These are phyloP conservation scores for human DNA, from an alignment of 2,113 vertebrate species.

Conservation along the genomic window DNA sequence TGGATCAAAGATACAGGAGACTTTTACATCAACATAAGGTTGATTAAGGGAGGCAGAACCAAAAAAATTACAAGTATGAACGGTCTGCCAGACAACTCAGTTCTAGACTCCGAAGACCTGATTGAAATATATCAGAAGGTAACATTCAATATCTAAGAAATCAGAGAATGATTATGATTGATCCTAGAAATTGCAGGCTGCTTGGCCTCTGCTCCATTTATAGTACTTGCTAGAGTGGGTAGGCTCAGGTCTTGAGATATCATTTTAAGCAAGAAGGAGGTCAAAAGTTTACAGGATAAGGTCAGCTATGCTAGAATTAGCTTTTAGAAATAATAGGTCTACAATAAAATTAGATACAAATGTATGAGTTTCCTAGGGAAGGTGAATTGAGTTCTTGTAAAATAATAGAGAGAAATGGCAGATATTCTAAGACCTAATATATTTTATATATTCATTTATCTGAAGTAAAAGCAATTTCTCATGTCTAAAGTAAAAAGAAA, in stretches of 20 bases:
- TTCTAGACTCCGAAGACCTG: not conserved
- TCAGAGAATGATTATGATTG: not conserved
- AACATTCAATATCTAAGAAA: not conserved
- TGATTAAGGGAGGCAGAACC: not conserved
- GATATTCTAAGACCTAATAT: not conserved
- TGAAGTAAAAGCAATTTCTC: slow-evolving; percentile 26
- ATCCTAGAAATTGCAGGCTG: not conserved
- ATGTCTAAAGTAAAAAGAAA: slow-evolving; percentile 17
- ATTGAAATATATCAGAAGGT: not conserved
- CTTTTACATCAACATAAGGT: not conserved
- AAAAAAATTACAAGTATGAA: not conserved
- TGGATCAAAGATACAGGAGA: not conserved
- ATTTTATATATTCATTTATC: slow-evolving; percentile 9
- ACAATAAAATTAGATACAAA: slow-evolving; percentile 11
- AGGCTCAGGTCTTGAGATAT: not conserved
- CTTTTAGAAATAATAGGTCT: not conserved
- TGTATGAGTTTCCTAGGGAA: slow-evolving; percentile 24
- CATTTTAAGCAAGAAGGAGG: slow-evolving; percentile 26
- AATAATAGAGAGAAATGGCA: slow-evolving; percentile 36
- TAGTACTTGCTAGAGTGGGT: not conserved
- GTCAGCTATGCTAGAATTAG: slow-evolving; percentile 41
- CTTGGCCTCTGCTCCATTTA: not conserved
- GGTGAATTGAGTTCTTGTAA: slow-evolving; percentile 45
- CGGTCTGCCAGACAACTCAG: not conserved
- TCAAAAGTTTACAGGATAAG: not conserved